Evolutionary conservation across 2,888 invertebrate species (phyloP), one percentile per base, ranked within the genome.

Genomic region (Heliconius sara): DNA sequence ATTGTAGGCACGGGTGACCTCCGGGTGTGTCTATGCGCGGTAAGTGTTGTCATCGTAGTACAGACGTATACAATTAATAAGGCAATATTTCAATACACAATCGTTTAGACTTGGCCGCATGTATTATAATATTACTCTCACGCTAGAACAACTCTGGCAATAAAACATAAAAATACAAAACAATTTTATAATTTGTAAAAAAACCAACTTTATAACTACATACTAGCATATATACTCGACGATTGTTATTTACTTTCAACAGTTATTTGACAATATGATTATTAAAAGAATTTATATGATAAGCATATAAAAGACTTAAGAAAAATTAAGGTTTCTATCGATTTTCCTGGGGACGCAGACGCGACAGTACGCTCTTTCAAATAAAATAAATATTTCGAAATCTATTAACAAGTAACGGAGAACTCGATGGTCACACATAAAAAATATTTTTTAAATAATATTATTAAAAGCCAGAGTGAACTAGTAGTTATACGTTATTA

Each of bases 1-100:
- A 82, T 84, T 85, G 86, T 87, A 91, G 91, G 91, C 91, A 91
- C 91, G 88, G 88, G 84, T 84, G 83, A 86, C 34, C 30, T 84
- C 87, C 86, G 82, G 79, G 76, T 67, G 71, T 71, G 72, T 78
- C 80, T 78, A 77, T 65, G 70, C 81, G 80, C 81, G 76, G 67
- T 80, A 57, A 78, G 83, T 82, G 83, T 83, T 83, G 84, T 83
- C 83, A 82, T 81, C 78, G 71, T 77, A 83, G 73, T 67, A 43
- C 65, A 73, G 47, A 60, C 67, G 76, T 78, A 74, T 52, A 73
- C 68, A 63, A 79, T 66, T 43, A 66, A 70, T 80, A 76, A 78
- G 75, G 76, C 77, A 78, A 66, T 34, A 30, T 78, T 78, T 52
- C 68, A 67, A 79, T 78, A 43, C 6, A 77, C 27, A 71, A 52